Base-by-base conservation (phyloP, 1,140 invertebrate species). In the Drosophila ohnishii region DNA sequence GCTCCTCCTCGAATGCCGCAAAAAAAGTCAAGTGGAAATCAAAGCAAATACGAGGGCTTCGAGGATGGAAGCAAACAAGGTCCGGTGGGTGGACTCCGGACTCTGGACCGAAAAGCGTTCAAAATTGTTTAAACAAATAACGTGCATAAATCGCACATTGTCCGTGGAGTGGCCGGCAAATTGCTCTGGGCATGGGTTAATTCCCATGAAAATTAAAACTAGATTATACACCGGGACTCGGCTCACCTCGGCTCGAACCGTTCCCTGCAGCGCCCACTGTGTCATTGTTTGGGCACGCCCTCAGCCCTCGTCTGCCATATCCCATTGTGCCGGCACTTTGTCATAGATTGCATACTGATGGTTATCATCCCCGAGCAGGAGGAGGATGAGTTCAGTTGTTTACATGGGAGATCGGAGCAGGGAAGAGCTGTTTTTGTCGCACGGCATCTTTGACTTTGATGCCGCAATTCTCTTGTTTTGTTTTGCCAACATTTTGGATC, bases 141-240 rank as follows among this genome's bases (percentile, higher is more conserved):
- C 56, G 66, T 55, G 51, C 75, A 85, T 87, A 87, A 75, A 83
- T 87, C 76, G 75, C 83, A 55, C 51, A 69, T 63, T 82, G 75
- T 78, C 59, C 71, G 13, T n/a, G 37, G 71, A 65, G 37, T 50
- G 50, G 51, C 25, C 10, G 44, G 34, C n/a, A 66, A 71, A 73
- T 65, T 61, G 65, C 25, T 50, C n/a, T 47, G 50, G 58, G 62
- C 78, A 87, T 76, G 83, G 66, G 75, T 87, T 85, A 82, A 85
- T 86, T 87, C 84, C 84, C 83, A 83, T 86, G 76, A 86, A 86
- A 86, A 86, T 86, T 86, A 88, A 86, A 88, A 88, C 84, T 83
- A 87, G 83, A 86, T 86, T 87, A 83, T 77, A 88, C 67, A 77
- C 82, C 82, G 37, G 34, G 32, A 55, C 51, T 55, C 51, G 22